These are phyloP conservation scores for Siniperca scherzeri DNA, from an alignment of 2,797 vertebrate species.

Conservation along the genomic window DNA sequence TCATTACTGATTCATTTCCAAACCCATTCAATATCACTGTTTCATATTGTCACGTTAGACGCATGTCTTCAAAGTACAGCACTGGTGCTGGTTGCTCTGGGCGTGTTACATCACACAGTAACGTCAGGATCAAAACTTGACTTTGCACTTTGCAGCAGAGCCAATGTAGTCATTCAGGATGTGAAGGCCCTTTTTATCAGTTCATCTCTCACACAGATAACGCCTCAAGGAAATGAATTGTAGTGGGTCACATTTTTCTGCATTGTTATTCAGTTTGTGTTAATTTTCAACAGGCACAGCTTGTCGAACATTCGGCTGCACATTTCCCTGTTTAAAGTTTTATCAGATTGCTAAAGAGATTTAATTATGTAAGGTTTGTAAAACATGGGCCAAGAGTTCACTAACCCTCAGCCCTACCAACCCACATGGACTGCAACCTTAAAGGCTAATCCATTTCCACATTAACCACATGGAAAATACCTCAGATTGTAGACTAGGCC, in stretches of 20 bases:
- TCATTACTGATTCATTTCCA: background rate
- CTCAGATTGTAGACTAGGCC: background rate
- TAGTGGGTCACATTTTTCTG: accelerated
- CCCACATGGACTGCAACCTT: background rate
- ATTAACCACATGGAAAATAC: background rate
- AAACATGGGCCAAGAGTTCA: conserved; percentile 34
- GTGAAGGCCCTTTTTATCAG: background rate
- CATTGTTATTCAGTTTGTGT: background rate
- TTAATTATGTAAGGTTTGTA: conserved; percentile 52
- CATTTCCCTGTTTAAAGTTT: background rate
- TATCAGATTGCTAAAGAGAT: background rate
- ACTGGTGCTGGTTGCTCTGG: background rate
- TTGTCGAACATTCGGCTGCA: background rate
- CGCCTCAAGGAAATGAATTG: accelerated
- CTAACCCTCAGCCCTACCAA: conserved; percentile 27
- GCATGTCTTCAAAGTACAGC: background rate
- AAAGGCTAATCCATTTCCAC: conserved; percentile 26
- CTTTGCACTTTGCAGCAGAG: conserved; percentile 45
- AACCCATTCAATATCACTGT: background rate
- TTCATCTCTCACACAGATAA: conserved; percentile 51
- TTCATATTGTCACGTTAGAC: too few species aligned
- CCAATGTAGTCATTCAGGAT: conserved; percentile 25
- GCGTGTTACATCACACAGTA: conserved; percentile 4
- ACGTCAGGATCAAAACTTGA: conserved; percentile 4
- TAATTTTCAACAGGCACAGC: background rate